Evolutionary conservation across 2,797 vertebrate genomes (phyloP).

Genomic region (Cossypha heuglini): DNA sequence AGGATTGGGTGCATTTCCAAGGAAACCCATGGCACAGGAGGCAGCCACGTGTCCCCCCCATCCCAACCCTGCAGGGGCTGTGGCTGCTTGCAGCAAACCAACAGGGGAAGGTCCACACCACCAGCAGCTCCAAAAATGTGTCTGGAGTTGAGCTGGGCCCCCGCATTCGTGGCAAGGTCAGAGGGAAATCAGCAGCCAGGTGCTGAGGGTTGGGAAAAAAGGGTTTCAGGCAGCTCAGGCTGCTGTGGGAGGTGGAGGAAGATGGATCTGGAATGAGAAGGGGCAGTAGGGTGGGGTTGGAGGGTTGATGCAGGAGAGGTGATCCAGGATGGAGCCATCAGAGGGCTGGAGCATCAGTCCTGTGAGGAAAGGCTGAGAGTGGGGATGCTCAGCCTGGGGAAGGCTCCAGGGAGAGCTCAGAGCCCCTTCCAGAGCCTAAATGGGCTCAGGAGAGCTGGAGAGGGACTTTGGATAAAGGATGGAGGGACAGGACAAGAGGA

Average conservation of each 20-base stretch:
- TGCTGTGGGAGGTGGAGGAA: background rate
- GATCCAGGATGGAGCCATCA: background rate
- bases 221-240: accelerated
- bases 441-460: background rate
- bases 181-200: background rate
- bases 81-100: background rate
- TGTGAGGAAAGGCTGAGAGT: background rate
- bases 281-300: background rate
- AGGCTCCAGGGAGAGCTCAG: accelerated
- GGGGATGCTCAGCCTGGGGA: background rate
- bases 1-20: background rate
- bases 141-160: background rate
- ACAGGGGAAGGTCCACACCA: background rate
- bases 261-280: background rate
- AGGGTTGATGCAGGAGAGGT: background rate
- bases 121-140: background rate
- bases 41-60: background rate
- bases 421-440: background rate
- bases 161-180: background rate
- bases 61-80: accelerated
- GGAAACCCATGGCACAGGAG: background rate
- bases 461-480: accelerated
- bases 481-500: accelerated
- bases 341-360: background rate
- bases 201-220: background rate